Evolutionary conservation across 2,888 invertebrate species (phyloP).

Genomic region (Drosophila prolongata): DNA sequence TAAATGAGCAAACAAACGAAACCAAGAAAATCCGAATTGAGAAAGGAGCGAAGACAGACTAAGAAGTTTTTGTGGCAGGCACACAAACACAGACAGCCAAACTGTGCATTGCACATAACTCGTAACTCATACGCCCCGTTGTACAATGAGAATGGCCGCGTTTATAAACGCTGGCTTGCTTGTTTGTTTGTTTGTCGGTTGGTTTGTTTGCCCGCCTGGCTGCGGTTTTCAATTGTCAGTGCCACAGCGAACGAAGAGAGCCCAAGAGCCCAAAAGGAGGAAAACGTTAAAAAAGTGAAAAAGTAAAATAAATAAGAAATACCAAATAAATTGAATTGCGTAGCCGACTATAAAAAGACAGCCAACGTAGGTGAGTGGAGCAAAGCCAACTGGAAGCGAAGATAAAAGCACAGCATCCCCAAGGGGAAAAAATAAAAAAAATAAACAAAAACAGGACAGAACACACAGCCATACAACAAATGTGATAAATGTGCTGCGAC

Average conservation of each 20-base stretch:
- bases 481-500: conserved; percentile 67
- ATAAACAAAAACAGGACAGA: conserved; percentile 30
- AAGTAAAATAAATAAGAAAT: conserved; percentile 69
- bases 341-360: conserved; percentile 59
- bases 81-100: conserved; percentile 9
- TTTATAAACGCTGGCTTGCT: conserved; percentile 39
- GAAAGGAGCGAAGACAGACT: conserved; percentile 36
- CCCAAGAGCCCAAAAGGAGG: conserved; percentile 46
- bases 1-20: conserved; percentile 74
- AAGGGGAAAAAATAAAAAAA: conserved; percentile 13
- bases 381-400: conserved; percentile 43
- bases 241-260: conserved; percentile 27
- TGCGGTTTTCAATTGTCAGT: conserved; percentile 69
- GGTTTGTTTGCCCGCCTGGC: conserved; percentile 23
- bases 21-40: conserved; percentile 51
- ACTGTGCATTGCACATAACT: conserved; percentile 65
- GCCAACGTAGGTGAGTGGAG: conserved; percentile 63
- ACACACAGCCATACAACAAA: conserved; percentile 22
- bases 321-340: conserved; percentile 70
- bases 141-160: conserved; percentile 30
- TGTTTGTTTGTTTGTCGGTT: conserved; percentile 18
- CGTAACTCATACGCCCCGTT: conserved; percentile 72
- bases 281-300: conserved; percentile 22
- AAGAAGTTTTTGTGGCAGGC: conserved; percentile 35
- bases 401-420: conserved; percentile 30